phyloP scores from a whole-genome alignment of 1,140 invertebrate species.

The Capitella teleta region DNA sequence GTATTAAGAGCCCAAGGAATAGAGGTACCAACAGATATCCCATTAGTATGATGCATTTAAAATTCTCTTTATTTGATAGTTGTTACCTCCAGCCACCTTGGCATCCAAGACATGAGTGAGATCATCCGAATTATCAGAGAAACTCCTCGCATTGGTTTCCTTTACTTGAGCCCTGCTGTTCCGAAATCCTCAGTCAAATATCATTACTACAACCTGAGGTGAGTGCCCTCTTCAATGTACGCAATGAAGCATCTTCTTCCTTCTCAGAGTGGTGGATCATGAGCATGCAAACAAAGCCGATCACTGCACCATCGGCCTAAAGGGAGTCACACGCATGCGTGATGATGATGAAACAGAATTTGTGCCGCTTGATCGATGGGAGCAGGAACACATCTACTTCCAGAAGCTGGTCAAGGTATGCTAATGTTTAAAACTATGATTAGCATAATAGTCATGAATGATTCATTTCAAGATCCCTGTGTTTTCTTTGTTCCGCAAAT shows the following conservation, averaged over 20 bases:
- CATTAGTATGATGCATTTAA: no score
- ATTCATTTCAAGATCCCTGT: conserved; percentile 52
- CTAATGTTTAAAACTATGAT: not conserved
- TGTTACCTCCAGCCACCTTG: no score
- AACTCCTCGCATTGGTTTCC: conserved; percentile 28
- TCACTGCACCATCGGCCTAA: conserved; percentile 36
- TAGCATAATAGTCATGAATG: not conserved
- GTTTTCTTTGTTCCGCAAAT: conserved; percentile 60
- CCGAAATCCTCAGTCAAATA: conserved; percentile 37
- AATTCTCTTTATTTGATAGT: no score
- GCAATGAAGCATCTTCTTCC: not conserved
- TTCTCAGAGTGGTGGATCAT: conserved; percentile 30
- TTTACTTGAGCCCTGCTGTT: conserved; percentile 39
- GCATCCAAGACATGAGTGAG: conserved; percentile 25
- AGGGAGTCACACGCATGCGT: conserved; percentile 34
- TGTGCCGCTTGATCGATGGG: conserved; percentile 34
- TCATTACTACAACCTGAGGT: conserved; percentile 43
- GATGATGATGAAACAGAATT: conserved; percentile 40
- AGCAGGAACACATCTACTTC: conserved; percentile 36
- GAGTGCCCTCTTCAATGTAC: conserved; percentile 13
- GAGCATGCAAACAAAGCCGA: conserved; percentile 36
- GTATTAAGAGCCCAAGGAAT: no score
- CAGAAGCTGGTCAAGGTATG: conserved; percentile 34
- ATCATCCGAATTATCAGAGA: conserved; percentile 30
- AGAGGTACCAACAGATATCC: no score